Evolutionary conservation across 2,113 vertebrate species (phyloP).

Genomic region (Catharus fuscescens): DNA sequence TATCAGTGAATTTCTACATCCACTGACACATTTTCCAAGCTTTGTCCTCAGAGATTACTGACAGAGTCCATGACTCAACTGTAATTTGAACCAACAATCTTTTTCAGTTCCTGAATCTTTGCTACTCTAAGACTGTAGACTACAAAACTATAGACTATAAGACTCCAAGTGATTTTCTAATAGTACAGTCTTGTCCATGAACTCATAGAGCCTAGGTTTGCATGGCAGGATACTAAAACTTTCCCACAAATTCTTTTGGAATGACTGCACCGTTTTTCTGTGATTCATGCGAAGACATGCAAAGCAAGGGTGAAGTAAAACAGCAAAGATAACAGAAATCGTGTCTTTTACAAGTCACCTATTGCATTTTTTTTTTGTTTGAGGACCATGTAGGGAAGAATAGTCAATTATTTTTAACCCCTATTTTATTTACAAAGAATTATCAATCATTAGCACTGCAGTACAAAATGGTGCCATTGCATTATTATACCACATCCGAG

Average conservation of each 20-base stretch:
- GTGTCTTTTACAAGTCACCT: background rate
- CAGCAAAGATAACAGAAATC: background rate
- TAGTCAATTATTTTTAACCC: background rate
- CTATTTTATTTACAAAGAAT: background rate
- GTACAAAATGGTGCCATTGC: background rate
- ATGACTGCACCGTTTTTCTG: background rate
- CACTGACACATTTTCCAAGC: constrained; percentile 7
- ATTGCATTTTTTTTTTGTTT: background rate
- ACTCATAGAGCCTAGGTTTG: background rate
- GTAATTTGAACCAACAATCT: constrained; percentile 40
- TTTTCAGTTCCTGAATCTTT: background rate
- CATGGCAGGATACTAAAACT: background rate
- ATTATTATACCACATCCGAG: background rate
- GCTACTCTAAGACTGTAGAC: background rate
- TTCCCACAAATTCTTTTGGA: background rate
- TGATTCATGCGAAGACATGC: background rate
- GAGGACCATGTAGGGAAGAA: background rate
- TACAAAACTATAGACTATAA: background rate
- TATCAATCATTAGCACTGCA: background rate
- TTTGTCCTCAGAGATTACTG: constrained; percentile 5
- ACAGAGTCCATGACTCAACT: constrained; percentile 39
- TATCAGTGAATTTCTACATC: constrained; percentile 31
- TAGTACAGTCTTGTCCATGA: background rate
- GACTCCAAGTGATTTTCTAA: constrained; percentile 12
- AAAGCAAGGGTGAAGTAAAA: background rate